Evolutionary conservation across 2,888 invertebrate genomes (phyloP), one percentile per base, ranked within the genome.

Genomic region (Drosophila melanosoma): DNA sequence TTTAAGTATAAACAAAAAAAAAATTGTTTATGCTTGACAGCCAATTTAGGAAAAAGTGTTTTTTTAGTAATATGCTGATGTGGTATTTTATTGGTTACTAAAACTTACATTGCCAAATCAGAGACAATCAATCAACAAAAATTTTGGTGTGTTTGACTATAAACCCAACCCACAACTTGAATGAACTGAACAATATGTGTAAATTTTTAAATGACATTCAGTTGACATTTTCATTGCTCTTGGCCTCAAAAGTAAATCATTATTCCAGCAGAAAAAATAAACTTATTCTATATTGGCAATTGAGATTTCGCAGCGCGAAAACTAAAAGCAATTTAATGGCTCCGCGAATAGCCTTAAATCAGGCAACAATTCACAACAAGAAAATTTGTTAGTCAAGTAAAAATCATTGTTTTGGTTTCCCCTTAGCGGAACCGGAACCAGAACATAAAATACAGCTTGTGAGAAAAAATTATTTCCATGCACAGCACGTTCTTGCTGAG

Each of bases 391-490:
- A 57, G 23, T 35, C 52, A 35, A 58, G 42, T 8, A 56, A 66
- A 67, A 58, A 70, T 78, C 12, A 42, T 64, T 52, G 69, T 51
- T 65, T 69, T 63, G 20, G 48, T 45, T 56, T 57, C 1, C 45
- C 45, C 45, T 15, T 8, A 40, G 35, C 23, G 29, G 32, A 56
- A 29, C 38, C 36, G 12, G 8, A 52, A 52, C 38, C n/a, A 15
- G 17, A 15, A 17, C 12, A 40, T n/a, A 12, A 57, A 29, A 29
- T 10, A 11, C 38, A 20, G 33, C 11, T 26, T 51, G 23, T 15
- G 17, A n/a, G 23, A 10, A 42, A 11, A n/a, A 83, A 83, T 79
- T 88, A 76, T 80, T 86, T 76, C 83, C 68, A 61, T 63, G 73
- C 73, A 74, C 33, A 71, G 76, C 90, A 89, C 83, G 81, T 78